These are phyloP conservation scores for Papilio elwesi DNA, from an alignment of 2,888 invertebrate species.

Conservation along the genomic window DNA sequence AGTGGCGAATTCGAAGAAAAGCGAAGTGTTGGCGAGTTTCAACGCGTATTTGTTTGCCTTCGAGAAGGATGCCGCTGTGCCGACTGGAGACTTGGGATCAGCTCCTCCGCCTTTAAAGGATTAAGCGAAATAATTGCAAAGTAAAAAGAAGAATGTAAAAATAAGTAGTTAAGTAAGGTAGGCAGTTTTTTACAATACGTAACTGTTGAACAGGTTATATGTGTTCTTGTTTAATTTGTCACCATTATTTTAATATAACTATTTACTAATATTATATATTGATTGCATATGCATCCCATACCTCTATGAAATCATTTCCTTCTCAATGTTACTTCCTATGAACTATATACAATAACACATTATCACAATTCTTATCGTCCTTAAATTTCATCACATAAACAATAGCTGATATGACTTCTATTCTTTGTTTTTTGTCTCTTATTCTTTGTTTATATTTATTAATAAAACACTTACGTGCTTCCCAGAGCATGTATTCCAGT, in stretches of 20 bases:
- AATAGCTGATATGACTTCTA: background rate
- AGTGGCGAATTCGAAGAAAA: slow-evolving; percentile 93
- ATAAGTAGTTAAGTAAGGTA: background rate
- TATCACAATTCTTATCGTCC: background rate
- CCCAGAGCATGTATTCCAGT: slow-evolving; percentile 92
- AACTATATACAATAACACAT: no score
- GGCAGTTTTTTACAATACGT: no score
- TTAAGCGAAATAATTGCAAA: background rate
- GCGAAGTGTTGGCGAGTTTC: slow-evolving; percentile 92
- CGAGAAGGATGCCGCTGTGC: slow-evolving; percentile 95
- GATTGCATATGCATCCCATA: no score
- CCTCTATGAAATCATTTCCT: no score
- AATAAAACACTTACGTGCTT: slow-evolving; percentile 82
- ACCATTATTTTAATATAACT: no score
- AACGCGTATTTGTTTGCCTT: slow-evolving; percentile 94
- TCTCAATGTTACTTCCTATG: no score
- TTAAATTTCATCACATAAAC: no score
- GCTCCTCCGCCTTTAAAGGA: slow-evolving; percentile 87
- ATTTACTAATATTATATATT: no score
- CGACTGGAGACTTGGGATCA: slow-evolving; percentile 93
- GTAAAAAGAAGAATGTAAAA: background rate
- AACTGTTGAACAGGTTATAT: no score
- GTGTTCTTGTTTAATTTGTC: no score
- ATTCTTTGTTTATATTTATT: background rate
- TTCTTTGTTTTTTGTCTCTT: background rate